These are phyloP conservation scores for Copidosoma aretas DNA, from an alignment of 2,888 invertebrate species.

Conservation along the genomic window DNA sequence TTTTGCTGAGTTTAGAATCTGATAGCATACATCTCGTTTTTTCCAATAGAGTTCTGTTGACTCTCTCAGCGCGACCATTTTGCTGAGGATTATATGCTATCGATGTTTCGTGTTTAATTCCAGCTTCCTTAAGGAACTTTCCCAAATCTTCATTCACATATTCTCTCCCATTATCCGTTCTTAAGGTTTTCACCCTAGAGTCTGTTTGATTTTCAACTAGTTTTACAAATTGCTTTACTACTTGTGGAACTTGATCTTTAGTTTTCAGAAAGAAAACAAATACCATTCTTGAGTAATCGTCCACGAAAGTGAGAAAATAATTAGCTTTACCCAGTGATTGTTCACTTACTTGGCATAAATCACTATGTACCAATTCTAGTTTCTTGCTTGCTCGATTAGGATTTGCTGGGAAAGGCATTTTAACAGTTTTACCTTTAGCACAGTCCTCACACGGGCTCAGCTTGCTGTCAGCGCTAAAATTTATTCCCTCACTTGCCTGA, in stretches of 20 bases:
- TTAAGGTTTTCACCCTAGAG: slow-evolving; percentile 3
- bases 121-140: slow-evolving; percentile 8
- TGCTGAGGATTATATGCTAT: slow-evolving; percentile 28
- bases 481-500: too few species aligned
- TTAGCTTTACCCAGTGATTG: background rate
- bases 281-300: background rate
- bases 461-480: too few species aligned
- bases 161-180: slow-evolving; percentile 22
- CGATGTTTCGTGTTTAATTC: slow-evolving; percentile 25
- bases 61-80: slow-evolving; percentile 24
- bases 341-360: background rate
- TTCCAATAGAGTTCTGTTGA: slow-evolving; percentile 25
- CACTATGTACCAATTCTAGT: slow-evolving; percentile 9
- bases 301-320: slow-evolving; percentile 1
- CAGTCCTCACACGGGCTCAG: too few species aligned
- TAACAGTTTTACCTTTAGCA: background rate
- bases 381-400: background rate
- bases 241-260: slow-evolving; percentile 5
- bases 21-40: slow-evolving; percentile 10
- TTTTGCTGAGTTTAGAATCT: background rate
- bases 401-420: slow-evolving; percentile 14
- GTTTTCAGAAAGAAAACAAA: slow-evolving; percentile 6
- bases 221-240: slow-evolving; percentile 28
- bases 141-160: slow-evolving; percentile 10
- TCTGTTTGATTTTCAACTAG: slow-evolving; percentile 8